Evolutionary conservation across 2,113 vertebrate species (phyloP), one percentile per base, ranked within the genome.

Genomic region (Fukomys damarensis): DNA sequence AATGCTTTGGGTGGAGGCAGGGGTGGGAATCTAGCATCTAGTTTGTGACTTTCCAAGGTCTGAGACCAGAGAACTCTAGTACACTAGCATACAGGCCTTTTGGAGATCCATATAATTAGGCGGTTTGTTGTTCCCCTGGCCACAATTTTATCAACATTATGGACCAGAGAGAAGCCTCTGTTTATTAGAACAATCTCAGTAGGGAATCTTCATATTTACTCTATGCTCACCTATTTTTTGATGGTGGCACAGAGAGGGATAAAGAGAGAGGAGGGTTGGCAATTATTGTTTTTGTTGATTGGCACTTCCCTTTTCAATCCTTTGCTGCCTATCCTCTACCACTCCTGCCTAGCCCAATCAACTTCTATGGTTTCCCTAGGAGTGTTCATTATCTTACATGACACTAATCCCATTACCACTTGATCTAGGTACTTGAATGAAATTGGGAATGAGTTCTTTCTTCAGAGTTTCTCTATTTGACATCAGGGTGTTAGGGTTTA

Each of bases 261-360:
- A 41, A 38, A 26, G 22, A 24, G 22, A 58, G 20, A 58, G 79
- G 22, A 58, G 24, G 32, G n/a, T 17, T 80, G 56, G 70, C 63
- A 89, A 28, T 72, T 59, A 82, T 77, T 89, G 46, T 85, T 96
- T n/a, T 80, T 26, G 46, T 41, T 94, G 79, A 84, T 30, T 84
- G 76, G 63, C 43, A 49, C 32, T 41, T 85, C 49, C 26, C 20
- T 96, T 89, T 83, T 52, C 52, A 80, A 80, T 41, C 28, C n/a
- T 91, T 54, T 83, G n/a, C 72, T 74, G 13, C 28, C 54, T 89
- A n/a, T 92, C 30, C 30, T 58, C 24, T 54, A 17, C 17, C 7
- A 16, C 4, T 13, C 59, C 77, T 74, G 10, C 49, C 5, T 76
- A 83, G 17, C 43, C 26, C 11, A 80, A 17, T 52, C 7, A 20